Evolutionary conservation across 2,113 vertebrate species (phyloP).

Genomic region (Otus sunia): DNA sequence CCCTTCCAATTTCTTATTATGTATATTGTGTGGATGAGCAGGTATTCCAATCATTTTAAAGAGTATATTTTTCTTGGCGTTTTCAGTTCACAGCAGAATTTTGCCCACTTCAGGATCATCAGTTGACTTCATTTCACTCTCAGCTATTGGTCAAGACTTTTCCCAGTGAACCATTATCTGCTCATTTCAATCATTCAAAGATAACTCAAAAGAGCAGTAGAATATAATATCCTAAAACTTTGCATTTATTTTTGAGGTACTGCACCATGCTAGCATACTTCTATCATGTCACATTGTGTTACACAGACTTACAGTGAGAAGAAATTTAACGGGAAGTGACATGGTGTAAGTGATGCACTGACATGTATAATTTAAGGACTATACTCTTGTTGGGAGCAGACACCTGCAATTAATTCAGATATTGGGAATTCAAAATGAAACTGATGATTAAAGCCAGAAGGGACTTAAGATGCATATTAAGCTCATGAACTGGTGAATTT

Average conservation of each 20-base stretch:
- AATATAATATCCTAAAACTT: constrained; percentile 34
- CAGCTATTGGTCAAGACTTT: neutral
- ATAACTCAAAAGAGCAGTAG: constrained; percentile 19
- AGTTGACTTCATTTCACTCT: neutral
- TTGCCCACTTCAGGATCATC: neutral
- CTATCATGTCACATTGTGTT: constrained; percentile 51
- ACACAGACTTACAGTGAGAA: constrained; percentile 40
- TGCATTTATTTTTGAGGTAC: constrained; percentile 52
- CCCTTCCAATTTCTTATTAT: neutral
- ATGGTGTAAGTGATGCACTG: constrained; percentile 52
- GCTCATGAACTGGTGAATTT: neutral
- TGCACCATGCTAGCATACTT: neutral
- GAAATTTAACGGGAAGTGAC: constrained; percentile 63
- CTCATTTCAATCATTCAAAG: neutral
- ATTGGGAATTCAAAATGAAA: constrained; percentile 60
- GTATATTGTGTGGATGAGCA: neutral
- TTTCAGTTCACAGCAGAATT: neutral
- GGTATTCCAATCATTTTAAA: neutral
- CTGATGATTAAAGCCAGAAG: constrained; percentile 63
- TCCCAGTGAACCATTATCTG: neutral
- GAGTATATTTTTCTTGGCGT: neutral
- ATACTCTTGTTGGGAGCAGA: constrained; percentile 59
- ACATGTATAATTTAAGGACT: constrained; percentile 68
- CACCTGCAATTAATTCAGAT: constrained; percentile 71
- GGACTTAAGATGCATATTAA: constrained; percentile 30